Conservation (phyloP, 2,888 invertebrate species). For the Trissolcus japonicus region DNA sequence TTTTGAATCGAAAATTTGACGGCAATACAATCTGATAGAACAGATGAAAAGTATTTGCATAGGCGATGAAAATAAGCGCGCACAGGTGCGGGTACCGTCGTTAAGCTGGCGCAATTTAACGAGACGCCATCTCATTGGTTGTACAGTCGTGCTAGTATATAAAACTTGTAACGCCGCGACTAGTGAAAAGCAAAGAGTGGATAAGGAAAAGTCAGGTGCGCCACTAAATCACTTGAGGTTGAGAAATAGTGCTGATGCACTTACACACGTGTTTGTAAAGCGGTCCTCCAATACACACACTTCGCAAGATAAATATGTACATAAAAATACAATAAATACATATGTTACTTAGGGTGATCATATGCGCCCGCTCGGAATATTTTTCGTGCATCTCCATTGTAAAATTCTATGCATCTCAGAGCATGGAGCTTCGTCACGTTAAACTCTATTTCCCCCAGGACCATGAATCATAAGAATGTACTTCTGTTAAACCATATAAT, state of each 20-base stretch:
- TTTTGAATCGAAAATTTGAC: conserved; percentile 37
- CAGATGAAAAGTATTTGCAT: conserved; percentile 38
- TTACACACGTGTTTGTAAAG: conserved; percentile 12
- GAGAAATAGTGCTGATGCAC: conserved; percentile 49
- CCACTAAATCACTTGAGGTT: conserved; percentile 40
- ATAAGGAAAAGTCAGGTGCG: conserved; percentile 53
- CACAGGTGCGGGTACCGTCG: conserved; percentile 49
- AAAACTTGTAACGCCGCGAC: conserved; percentile 43
- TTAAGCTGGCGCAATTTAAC: conserved; percentile 49
- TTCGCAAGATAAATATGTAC: conserved; percentile 37
- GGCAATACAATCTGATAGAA: conserved; percentile 26
- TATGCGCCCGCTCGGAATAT: conserved; percentile 36
- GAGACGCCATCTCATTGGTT: conserved; percentile 51
- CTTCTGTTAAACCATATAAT: conserved; percentile 30
- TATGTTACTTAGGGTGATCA: conserved; percentile 50
- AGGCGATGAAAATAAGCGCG: conserved; percentile 44
- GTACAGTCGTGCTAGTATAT: conserved; percentile 44
- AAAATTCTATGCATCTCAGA: conserved; percentile 59
- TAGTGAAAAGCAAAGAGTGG: conserved; percentile 48
- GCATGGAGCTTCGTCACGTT: conserved; percentile 32
- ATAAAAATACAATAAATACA: conserved; percentile 52
- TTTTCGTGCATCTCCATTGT: conserved; percentile 53
- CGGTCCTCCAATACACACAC: conserved; percentile 7
- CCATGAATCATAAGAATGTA: conserved; percentile 44
- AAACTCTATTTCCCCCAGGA: conserved; percentile 42